Evolutionary conservation across 2,113 vertebrate genomes (phyloP), one percentile per base, ranked within the genome.

Genomic region (Sylvietta virens): DNA sequence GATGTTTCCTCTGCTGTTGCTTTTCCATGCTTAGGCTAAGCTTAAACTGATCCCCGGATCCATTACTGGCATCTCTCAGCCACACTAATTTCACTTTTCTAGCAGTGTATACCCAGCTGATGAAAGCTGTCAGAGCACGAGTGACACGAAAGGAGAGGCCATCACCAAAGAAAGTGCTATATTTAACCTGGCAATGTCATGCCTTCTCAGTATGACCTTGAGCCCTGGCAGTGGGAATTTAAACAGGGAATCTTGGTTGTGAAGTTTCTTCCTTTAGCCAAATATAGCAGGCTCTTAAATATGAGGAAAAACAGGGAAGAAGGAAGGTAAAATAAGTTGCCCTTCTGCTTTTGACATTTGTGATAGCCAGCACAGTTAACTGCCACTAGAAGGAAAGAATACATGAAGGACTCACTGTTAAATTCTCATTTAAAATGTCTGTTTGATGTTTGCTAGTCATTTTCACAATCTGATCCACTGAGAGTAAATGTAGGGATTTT

Each of bases 131-230:
- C 87, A 94, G 79, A 90, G 76, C n/a, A 88, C 7, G 5, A 95
- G 62, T 84, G 92, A 86, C 90, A 86, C 35, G 64, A 89, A 83
- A 92, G 70, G 57, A 94, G 79, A 88, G 94, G 88, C 79, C 77
- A 86, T 31, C 66, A 72, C 71, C 61, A 91, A 88, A 90, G 90
- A 62, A 93, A 81, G 72, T 71, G 35, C 95, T 96, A 95, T 96
- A 97, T 97, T 96, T 97, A 97, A 95, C 92, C 78, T 91, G 88
- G 39, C 69, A 84, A 70, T 91, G 58, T 73, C 76, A 28, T 62
- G 69, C 8, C 51, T 90, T 64, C 56, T 78, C 56, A 60, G 23
- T 30, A 27, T 94, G 90, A 96, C 95, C 93, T 96, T 96, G 83
- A 95, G 81, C 65, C 53, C 61, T 26, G 15, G 18, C 50, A 82